Evolutionary conservation across 2,888 invertebrate species (phyloP), one percentile per base, ranked within the genome.

Genomic region (Lasioglossum zephyrum): DNA sequence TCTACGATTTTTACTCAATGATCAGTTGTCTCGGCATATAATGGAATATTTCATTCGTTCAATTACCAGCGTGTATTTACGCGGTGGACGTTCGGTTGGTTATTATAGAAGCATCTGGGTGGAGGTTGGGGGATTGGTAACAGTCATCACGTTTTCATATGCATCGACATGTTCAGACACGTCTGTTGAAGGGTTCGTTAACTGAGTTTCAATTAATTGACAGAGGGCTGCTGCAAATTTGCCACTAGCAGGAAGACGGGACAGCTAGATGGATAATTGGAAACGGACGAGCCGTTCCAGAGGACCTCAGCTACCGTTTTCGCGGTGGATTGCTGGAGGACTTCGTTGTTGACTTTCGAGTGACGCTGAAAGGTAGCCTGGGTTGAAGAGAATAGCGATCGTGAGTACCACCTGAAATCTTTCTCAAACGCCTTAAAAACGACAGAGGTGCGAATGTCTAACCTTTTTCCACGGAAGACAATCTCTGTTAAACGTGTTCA

Each of bases 131-230:
- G 31, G 22, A 66, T 18, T 22, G 36, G 36, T 39, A 36, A 66
- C 66, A 66, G 22, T 22, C 18, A 18, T 9, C 9, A 22, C 36
- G 8, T 66, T 66, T 36, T 36, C 66, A 36, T 66, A 66, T 31
- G 66, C 66, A 39, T 36, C 66, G 77, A 41, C 66, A 57, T 49
- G 70, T 41, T 8, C 47, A n/a, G 41, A 18, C 53, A 9, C 26
- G 69, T n/a, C 44, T 36, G 47, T n/a, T 31, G 41, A 36, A 69
- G 57, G 69, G 80, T 85, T 87, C 66, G 87, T 88, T 88, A 88
- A 88, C 88, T 73, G 85, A 88, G 81, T 88, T 84, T 76, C 86
- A 83, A 36, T 83, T 88, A 88, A 88, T 88, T 88, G 88, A 70
- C 82, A 60, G 77, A 63, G 47, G 85, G 73, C 69, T n/a, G 73